phyloP scores from a whole-genome alignment of 2,113 vertebrate genomes.

The Bambusicola thoracicus region DNA sequence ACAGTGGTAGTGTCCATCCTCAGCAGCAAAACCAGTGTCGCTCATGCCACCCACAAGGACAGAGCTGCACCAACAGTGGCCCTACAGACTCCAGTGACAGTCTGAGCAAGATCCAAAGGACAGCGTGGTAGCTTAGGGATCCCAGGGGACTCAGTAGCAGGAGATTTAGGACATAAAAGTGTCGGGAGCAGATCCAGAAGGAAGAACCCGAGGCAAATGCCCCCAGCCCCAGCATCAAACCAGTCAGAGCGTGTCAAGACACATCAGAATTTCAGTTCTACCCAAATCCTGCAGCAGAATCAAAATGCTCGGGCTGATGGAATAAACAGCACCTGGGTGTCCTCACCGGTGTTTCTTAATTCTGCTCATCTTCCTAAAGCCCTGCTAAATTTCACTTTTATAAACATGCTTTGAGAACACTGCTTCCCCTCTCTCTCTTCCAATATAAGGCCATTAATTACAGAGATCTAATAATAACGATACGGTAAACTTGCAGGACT shows the following conservation, averaged over 20 bases:
- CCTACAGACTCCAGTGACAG: background rate
- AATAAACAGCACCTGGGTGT: background rate
- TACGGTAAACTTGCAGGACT: background rate
- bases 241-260: background rate
- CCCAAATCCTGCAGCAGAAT: background rate
- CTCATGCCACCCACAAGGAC: fast-evolving
- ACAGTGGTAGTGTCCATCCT: background rate
- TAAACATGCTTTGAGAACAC: background rate
- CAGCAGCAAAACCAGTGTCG: background rate
- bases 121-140: background rate
- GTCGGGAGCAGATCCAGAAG: background rate
- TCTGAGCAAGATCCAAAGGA: background rate
- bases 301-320: background rate
- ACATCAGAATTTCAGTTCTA: background rate
- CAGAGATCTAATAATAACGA: constrained; percentile 17
- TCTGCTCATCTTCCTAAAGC: background rate
- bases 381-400: background rate
- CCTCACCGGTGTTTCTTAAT: background rate
- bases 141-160: background rate
- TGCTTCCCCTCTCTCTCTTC: background rate
- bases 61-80: background rate
- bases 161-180: background rate
- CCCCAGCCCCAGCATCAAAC: background rate
- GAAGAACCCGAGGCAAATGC: background rate
- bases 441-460: background rate